Conservation (phyloP, 2,888 invertebrate species). For the Archips crataeganus region DNA sequence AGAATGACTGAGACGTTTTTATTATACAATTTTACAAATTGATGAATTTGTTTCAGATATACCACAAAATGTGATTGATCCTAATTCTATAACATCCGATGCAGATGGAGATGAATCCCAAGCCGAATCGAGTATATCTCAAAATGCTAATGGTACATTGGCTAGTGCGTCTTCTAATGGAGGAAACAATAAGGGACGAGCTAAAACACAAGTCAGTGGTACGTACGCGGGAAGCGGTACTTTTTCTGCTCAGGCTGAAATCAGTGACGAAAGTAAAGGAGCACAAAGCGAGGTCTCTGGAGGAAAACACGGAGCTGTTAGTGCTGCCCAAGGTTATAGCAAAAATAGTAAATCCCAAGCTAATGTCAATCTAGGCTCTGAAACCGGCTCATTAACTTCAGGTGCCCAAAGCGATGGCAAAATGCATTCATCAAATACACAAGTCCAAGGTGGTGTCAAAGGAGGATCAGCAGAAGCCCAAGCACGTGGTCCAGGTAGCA, state of each 20-base stretch:
- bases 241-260: constrained; percentile 93
- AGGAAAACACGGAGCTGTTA: constrained; percentile 90
- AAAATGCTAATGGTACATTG: constrained; percentile 87
- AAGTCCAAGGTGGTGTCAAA: constrained; percentile 92
- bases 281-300: constrained; percentile 90
- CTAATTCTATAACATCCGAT: constrained; percentile 60
- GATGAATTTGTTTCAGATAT: constrained; percentile 57
- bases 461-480: constrained; percentile 95
- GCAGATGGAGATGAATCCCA: constrained; percentile 90
- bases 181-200: constrained; percentile 89
- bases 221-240: constrained; percentile 91
- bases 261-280: constrained; percentile 90
- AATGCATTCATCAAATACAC: constrained; percentile 91
- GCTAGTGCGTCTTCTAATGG: constrained; percentile 93
- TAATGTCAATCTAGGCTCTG: constrained; percentile 90
- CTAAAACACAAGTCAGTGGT: constrained; percentile 94
- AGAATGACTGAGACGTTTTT: neutral
- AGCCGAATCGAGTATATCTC: constrained; percentile 88
- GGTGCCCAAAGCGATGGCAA: constrained; percentile 91
- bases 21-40: no score
- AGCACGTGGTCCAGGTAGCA: constrained; percentile 93
- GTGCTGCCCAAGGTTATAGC: constrained; percentile 91
- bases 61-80: constrained; percentile 75
- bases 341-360: constrained; percentile 91
- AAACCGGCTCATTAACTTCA: constrained; percentile 91